Base-by-base conservation (phyloP, 2,888 invertebrate species). In the Cetonia aurata region DNA sequence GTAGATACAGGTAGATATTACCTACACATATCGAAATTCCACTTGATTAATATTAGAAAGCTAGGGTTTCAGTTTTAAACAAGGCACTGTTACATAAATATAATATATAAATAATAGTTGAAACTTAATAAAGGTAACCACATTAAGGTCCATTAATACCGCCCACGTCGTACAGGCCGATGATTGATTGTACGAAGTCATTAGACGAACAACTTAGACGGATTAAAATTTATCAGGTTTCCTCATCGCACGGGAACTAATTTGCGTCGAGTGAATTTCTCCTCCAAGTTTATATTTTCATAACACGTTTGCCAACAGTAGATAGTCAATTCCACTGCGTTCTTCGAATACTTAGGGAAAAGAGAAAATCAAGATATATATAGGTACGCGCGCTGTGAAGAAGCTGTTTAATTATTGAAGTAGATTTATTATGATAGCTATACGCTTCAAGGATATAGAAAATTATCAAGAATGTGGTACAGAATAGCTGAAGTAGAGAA, bases 21-120 rank as follows among this genome's bases (percentile, higher is more conserved):
- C 25, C 25, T 25, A 37, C 37, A 37, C 37, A 37, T 37, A 37
- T 37, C 37, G 37, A 37, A 37, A 55, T 13, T 41, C n/a, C n/a
- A 17, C 57, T 15, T 57, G 42, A 17, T 57, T 57, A 41, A 37
- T 57, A 53, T 53, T 53, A 57, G 57, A 57, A 55, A 55, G 55
- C 13, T 33, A 4, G 4, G 55, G 33, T 55, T n/a, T 55, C 33
- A 55, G 13, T 55, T 33, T 25, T 33, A 13, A 31, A 55, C n/a
- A 55, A 31, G n/a, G 31, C 31, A 55, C 13, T 55, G 33, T 46
- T 48, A 31, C 19, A 46, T n/a, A 60, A 31, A 46, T 9, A 9
- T 15, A 15, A 50, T 50, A 50, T 25, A 1, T 48, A 31, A 31
- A 59, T 44, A 46, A 33, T 13, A 46, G 25, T 31, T 10, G 46